These are phyloP conservation scores for Odocoileus virginianus DNA, from an alignment of 2,113 vertebrate genomes.

Conservation along the genomic window DNA sequence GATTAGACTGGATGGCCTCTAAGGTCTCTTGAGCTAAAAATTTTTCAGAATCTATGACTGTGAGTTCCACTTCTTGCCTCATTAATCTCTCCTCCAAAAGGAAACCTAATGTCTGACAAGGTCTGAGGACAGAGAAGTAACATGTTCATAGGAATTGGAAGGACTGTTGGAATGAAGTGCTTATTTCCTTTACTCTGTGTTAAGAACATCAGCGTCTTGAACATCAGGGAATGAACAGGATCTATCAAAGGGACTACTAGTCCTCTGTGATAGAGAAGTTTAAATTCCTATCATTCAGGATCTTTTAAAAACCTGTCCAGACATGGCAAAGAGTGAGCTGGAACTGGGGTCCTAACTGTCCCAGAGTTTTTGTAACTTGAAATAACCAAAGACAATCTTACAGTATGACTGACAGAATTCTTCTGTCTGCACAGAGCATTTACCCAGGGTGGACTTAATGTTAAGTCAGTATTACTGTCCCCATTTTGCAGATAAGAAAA, in stretches of 20 bases:
- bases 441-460: too few species aligned
- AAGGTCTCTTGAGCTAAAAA: not conserved
- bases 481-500: not conserved
- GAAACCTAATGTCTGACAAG: not conserved
- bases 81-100: not conserved
- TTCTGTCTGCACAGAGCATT: not conserved
- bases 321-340: not conserved
- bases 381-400: not conserved
- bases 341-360: not conserved
- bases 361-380: not conserved
- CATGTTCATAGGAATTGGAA: not conserved
- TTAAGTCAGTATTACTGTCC: not conserved
- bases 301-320: not conserved
- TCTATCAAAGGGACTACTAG: not conserved
- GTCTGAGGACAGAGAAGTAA: not conserved
- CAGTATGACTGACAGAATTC: too few species aligned
- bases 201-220: not conserved
- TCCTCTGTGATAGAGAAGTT: not conserved
- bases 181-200: not conserved
- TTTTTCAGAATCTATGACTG: not conserved
- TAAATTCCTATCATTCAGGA: not conserved
- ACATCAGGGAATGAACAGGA: not conserved
- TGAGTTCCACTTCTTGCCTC: not conserved
- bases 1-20: not conserved
- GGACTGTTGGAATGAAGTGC: not conserved